Base-by-base conservation (phyloP, 2,888 invertebrate species). In the Meiosimyza decipiens region DNA sequence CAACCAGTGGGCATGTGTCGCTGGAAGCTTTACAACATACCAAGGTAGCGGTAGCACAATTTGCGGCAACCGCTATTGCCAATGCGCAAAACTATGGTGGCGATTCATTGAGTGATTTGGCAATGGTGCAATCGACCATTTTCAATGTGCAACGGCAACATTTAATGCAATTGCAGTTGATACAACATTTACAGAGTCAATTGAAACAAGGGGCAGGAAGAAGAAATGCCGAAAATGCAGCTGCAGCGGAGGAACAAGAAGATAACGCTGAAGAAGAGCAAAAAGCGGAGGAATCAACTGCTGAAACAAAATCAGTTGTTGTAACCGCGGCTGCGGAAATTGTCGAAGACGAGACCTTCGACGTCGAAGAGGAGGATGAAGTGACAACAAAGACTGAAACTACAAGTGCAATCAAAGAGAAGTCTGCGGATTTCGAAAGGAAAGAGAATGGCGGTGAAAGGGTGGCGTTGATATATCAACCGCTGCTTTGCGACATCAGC, bases 121-220 rank as follows among this genome's bases (percentile, higher is more conserved):
- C 95, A 67, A 92, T 95, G 74, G 88, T 97, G 80, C 96, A 97
- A 86, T 94, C 94, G 76, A 95, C 97, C n/a, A 89, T 98, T 77
- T 96, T 95, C 87, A 95, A 95, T 69, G 89, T 98, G 78, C 97
- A 98, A 87, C 96, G 97, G 84, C 98, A 98, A 88, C 97, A 98
- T 90, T 92, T 97, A 82, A 92, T 97, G 87, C 97, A 98, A 88
- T 89, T 98, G 80, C 97, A 97, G 89, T 89, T 98, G 82, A 96
- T 98, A 84, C 95, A 96, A 82, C 97, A 98, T 86, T 89, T 98
- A 79, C 97, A 97, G 88, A 95, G 94, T 81, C 96, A 97, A 88
- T 89, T 97, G 76, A 84, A 83, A 74, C 80, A 84, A n/a, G 40
- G 40, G 73, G 4, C 73, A 73, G 12, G 64, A 65, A 22, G 74